Evolutionary conservation across 2,113 vertebrate species (phyloP).

Genomic region (Rhea americana): DNA sequence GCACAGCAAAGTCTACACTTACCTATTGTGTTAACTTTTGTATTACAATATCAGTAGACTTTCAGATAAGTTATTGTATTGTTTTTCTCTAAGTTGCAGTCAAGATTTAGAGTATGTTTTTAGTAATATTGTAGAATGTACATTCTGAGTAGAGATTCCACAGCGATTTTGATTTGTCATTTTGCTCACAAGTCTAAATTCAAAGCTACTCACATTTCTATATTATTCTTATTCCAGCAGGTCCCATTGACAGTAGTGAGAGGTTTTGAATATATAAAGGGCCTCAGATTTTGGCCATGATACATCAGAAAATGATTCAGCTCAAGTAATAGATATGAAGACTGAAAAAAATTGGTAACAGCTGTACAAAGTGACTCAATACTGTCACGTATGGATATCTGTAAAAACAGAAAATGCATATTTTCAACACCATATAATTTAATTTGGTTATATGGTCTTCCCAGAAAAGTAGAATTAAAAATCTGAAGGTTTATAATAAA

Average conservation of each 20-base stretch:
- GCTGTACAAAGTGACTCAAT: background rate
- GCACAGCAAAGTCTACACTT: background rate
- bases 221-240: background rate
- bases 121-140: background rate
- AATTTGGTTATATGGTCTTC: background rate
- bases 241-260: background rate
- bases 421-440: background rate
- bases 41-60: background rate
- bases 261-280: background rate
- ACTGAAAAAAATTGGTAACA: background rate
- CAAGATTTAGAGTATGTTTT: background rate
- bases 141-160: background rate
- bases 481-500: background rate
- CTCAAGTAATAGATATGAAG: background rate
- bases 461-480: fast-evolving
- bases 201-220: background rate
- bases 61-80: background rate
- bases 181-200: background rate
- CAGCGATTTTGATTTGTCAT: background rate
- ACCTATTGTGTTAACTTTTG: background rate
- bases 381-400: background rate
- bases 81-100: background rate
- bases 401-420: background rate
- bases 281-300: background rate
- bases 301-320: background rate